Evolutionary conservation across 2,888 invertebrate species (phyloP).

Genomic region (Ochropleura leucogaster): DNA sequence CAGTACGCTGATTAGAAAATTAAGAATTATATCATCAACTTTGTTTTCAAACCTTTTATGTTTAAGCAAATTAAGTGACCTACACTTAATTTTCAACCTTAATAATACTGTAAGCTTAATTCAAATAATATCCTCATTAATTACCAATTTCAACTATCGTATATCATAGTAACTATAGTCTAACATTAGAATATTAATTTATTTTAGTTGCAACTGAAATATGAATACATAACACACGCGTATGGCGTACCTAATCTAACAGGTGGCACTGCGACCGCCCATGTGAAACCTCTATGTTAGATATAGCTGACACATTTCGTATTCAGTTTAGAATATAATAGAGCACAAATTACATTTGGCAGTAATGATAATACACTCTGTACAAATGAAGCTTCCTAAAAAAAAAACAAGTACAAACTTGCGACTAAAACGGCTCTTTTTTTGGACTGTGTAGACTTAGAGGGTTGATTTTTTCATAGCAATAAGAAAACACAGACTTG

Average conservation of each 20-base stretch:
- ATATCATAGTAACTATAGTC: neutral
- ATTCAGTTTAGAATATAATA: neutral
- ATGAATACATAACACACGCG: slow-evolving; percentile 16
- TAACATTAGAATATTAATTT: neutral
- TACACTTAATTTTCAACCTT: neutral
- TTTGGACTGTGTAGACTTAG: too few relatives aligned
- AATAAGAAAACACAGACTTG: too few relatives aligned
- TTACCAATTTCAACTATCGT: neutral
- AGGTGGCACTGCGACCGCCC: slow-evolving; percentile 48
- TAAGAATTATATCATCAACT: slow-evolving; percentile 48
- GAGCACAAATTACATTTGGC: neutral
- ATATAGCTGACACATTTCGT: slow-evolving; percentile 5
- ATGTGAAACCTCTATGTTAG: slow-evolving; percentile 27
- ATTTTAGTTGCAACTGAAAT: slow-evolving; percentile 12
- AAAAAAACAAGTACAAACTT: neutral
- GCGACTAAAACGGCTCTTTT: too few relatives aligned
- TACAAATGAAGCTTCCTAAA: neutral
- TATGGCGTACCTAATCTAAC: slow-evolving; percentile 51
- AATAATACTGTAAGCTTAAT: too few relatives aligned
- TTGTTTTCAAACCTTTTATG: neutral
- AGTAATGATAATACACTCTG: too few relatives aligned
- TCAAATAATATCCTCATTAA: neutral
- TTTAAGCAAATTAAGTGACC: neutral
- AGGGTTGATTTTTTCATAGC: too few relatives aligned
- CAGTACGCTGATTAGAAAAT: slow-evolving; percentile 72